A percentile compares a stretch with the other conserved stretches of the same genome.
These are phyloP conservation scores for Aphidius gifuensis DNA, from an alignment of 1,140 invertebrate species.

Conservation along the genomic window DNA sequence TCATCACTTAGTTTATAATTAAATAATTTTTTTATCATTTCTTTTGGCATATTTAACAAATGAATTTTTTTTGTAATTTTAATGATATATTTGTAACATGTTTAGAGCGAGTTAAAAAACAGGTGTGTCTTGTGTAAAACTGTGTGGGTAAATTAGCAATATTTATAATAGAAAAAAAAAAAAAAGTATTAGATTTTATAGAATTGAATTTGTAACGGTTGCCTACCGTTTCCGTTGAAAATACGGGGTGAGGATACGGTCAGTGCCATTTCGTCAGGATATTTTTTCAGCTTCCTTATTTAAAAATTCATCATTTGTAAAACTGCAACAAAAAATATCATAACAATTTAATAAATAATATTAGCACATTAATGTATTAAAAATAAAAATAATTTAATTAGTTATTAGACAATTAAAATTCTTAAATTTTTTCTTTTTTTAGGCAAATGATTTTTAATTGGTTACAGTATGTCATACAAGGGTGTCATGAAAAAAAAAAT, in stretches of 20 bases:
- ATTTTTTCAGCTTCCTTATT: slow-evolving; percentile 19
- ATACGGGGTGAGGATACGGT: slow-evolving; percentile 40
- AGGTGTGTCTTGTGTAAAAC: neutral
- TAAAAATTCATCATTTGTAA: slow-evolving; percentile 23
- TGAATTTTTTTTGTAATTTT: no score
- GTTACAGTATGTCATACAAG: neutral
- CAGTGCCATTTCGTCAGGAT: slow-evolving; percentile 34
- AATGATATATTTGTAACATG: no score
- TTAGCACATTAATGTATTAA: neutral
- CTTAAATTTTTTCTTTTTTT: no score
- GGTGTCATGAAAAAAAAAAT: neutral
- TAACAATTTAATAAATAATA: slow-evolving; percentile 1
- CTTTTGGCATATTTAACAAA: no score
- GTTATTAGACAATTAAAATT: no score
- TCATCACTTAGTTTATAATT: no score
- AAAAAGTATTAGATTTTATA: neutral
- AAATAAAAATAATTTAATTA: no score
- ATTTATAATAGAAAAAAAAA: no score
- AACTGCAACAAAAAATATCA: slow-evolving; percentile 18
- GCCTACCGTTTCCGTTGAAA: slow-evolving; percentile 46
- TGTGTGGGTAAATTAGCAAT: no score
- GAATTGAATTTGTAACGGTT: slow-evolving; percentile 19
- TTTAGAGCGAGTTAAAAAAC: neutral
- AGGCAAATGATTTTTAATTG: neutral
- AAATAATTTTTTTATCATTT: no score